A percentile compares a stretch with the other conserved stretches of the same genome.
phyloP scores from a whole-genome alignment of 2,888 invertebrate genomes.

The Ichneumoninae sp. region DNA sequence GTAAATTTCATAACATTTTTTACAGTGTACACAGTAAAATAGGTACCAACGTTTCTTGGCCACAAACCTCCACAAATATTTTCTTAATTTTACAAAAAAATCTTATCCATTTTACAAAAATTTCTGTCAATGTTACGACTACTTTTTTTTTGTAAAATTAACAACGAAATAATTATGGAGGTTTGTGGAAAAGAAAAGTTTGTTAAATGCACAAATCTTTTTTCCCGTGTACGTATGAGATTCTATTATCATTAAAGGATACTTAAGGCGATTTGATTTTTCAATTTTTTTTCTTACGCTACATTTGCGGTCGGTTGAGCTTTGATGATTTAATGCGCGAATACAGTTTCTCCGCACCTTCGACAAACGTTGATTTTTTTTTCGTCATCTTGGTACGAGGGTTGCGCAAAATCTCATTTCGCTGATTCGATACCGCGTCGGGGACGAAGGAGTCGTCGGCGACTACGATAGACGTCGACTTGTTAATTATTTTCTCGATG shows the following conservation, averaged over 20 bases:
- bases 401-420: slow-evolving; percentile 53
- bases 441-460: slow-evolving; percentile 30
- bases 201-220: too few species aligned
- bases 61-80: too few species aligned
- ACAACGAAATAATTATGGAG: too few species aligned
- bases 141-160: too few species aligned
- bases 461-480: slow-evolving; percentile 42
- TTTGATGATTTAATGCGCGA: slow-evolving; percentile 16
- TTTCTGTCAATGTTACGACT: too few species aligned
- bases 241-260: background rate
- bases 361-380: slow-evolving; percentile 26
- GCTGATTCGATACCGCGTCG: slow-evolving; percentile 24
- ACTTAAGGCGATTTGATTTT: background rate
- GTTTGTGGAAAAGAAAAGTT: too few species aligned
- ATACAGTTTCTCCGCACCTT: slow-evolving; percentile 24
- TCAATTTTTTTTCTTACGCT: slow-evolving; percentile 18
- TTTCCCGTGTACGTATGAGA: background rate
- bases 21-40: too few species aligned
- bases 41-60: too few species aligned
- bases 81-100: too few species aligned
- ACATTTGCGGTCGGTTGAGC: slow-evolving; percentile 2
- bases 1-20: too few species aligned
- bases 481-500: slow-evolving; percentile 48
- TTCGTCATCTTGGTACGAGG: slow-evolving; percentile 26
- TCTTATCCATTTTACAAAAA: too few species aligned